Percentiles rank a stretch among this genome's conserved stretches.
Conservation (phyloP, 2,113 vertebrate genomes). For the Cinclus cinclus region DNA sequence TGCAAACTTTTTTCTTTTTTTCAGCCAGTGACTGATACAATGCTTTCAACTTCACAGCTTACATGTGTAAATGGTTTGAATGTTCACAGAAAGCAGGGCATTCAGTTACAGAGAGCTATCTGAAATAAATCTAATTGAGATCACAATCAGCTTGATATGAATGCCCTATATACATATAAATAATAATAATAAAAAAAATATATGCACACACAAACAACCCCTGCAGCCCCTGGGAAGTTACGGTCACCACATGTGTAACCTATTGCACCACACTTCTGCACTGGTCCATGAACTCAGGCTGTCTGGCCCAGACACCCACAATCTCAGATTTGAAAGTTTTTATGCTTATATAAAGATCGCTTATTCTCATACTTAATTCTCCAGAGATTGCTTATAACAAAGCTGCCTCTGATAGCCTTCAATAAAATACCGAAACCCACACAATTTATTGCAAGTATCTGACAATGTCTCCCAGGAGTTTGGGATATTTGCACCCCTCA, state of each 20-base stretch:
- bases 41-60: neutral
- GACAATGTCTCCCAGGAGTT: neutral
- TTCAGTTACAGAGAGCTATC: neutral
- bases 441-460: neutral
- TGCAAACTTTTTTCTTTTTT: rapidly evolving
- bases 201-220: rapidly evolving
- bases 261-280: neutral
- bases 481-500: neutral
- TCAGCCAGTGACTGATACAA: neutral
- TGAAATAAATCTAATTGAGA: neutral
- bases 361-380: neutral
- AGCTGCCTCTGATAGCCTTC: neutral
- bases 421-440: neutral
- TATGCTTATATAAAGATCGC: neutral
- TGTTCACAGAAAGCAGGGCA: neutral
- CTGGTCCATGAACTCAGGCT: neutral
- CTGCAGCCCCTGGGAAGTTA: neutral
- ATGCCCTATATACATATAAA: neutral
- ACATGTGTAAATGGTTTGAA: neutral
- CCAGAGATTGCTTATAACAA: neutral
- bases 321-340: neutral
- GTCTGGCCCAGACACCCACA: rapidly evolving
- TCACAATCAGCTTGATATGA: neutral
- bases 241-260: rapidly evolving
- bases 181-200: too few species aligned